These are phyloP conservation scores for Nyctibius grandis DNA, from an alignment of 2,797 vertebrate species.

Conservation along the genomic window DNA sequence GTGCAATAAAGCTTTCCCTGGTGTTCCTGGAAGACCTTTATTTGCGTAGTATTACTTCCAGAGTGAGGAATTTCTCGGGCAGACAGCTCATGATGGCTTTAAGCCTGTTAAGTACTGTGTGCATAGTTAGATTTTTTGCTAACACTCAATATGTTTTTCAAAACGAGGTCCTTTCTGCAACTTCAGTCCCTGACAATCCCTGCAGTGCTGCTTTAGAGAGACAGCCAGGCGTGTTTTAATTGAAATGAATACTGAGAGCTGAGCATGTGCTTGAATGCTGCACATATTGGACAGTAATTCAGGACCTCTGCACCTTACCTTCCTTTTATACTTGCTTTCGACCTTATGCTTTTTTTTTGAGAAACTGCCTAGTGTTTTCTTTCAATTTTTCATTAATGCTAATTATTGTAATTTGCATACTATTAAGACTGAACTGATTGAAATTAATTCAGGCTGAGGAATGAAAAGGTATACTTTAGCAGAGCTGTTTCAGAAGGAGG, in stretches of 20 bases:
- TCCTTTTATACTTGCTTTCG: conserved; percentile 14
- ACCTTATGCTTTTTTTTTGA: background rate
- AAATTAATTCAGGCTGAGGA: conserved; percentile 18
- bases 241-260: background rate
- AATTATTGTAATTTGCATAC: conserved; percentile 38
- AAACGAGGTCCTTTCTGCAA: background rate
- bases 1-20: background rate
- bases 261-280: background rate
- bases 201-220: background rate
- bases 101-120: background rate
- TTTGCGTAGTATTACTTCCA: background rate
- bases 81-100: background rate
- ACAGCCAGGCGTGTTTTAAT: background rate
- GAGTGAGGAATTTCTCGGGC: background rate
- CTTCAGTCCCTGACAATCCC: background rate
- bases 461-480: background rate
- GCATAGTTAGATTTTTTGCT: background rate
- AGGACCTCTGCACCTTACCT: background rate
- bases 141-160: background rate
- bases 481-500: background rate
- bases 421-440: conserved; percentile 8
- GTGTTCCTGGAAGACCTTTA: conserved; percentile 6
- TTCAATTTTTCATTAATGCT: conserved; percentile 23
- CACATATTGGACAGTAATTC: background rate
- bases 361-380: conserved; percentile 4